A percentile compares a stretch with the other conserved stretches of the same genome.
These are phyloP conservation scores for Heliothis subflexa DNA, from an alignment of 1,140 invertebrate genomes.

Conservation along the genomic window DNA sequence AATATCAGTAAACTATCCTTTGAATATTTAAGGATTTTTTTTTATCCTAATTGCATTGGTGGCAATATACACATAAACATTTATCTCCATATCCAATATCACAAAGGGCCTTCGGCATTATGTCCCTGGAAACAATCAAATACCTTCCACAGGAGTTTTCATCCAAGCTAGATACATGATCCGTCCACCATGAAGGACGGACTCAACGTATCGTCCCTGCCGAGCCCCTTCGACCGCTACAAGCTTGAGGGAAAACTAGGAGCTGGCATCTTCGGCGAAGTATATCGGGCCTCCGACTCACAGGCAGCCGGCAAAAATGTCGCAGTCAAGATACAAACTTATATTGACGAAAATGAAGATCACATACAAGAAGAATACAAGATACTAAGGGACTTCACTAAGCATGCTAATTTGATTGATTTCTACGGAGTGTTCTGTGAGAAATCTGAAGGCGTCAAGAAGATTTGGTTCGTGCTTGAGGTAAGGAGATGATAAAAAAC, in stretches of 20 bases:
- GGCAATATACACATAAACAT: too few relatives aligned
- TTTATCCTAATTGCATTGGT: too few relatives aligned
- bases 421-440: slow-evolving; percentile 95
- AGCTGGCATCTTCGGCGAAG: slow-evolving; percentile 91
- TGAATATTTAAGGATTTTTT: too few relatives aligned
- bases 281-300: slow-evolving; percentile 91
- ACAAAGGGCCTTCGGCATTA: too few relatives aligned
- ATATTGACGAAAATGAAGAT: slow-evolving; percentile 89
- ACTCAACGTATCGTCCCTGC: slow-evolving; percentile 86
- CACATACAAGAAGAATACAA: slow-evolving; percentile 94
- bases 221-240: slow-evolving; percentile 90
- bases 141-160: slow-evolving; percentile 42
- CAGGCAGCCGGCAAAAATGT: slow-evolving; percentile 90
- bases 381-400: slow-evolving; percentile 92
- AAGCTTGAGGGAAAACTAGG: slow-evolving; percentile 89
- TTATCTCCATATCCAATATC: too few relatives aligned
- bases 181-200: slow-evolving; percentile 75
- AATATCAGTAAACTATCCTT: too few relatives aligned
- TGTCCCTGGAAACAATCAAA: not conserved
- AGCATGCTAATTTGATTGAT: slow-evolving; percentile 92
- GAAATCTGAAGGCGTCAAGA: slow-evolving; percentile 88
- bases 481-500: slow-evolving; percentile 85
- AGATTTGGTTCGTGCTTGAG: slow-evolving; percentile 97
- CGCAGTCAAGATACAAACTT: slow-evolving; percentile 93
- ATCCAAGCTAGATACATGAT: slow-evolving; percentile 30